Conservation (phyloP, 1,140 invertebrate species). For the Battus philenor region DNA sequence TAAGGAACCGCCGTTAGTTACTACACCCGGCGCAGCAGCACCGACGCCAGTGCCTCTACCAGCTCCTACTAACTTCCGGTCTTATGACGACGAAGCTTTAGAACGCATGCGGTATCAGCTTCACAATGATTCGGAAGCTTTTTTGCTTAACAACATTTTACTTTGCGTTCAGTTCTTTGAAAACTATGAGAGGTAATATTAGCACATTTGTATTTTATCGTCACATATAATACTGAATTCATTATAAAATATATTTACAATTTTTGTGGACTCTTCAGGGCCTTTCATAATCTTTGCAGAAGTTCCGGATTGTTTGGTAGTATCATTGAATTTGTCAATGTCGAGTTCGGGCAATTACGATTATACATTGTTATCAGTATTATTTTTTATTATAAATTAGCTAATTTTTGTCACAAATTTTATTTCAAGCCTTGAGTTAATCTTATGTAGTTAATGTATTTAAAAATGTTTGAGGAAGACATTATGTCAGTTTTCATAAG, state of each 20-base stretch:
- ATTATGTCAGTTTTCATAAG: background rate
- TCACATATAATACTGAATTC: too few relatives aligned
- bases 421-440: too few relatives aligned
- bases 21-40: constrained; percentile 18
- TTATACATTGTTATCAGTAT: constrained; percentile 6
- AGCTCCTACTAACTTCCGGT: constrained; percentile 38
- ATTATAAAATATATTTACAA: too few relatives aligned
- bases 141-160: constrained; percentile 86
- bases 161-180: constrained; percentile 86
- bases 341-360: constrained; percentile 10
- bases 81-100: constrained; percentile 70
- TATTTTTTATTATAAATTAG: constrained; percentile 5
- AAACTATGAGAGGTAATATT: constrained; percentile 85
- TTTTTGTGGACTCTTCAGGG: too few relatives aligned
- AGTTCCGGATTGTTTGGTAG: constrained; percentile 9
- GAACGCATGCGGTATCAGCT: constrained; percentile 78
- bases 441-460: too few relatives aligned
- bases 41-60: constrained; percentile 19
- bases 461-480: background rate
- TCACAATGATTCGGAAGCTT: constrained; percentile 78
- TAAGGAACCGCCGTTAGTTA: constrained; percentile 34
- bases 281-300: too few relatives aligned
- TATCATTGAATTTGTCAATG: constrained; percentile 8
- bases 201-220: too few relatives aligned
- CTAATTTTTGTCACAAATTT: too few relatives aligned